Base-by-base conservation (phyloP, 35 echinoderm and acorn worm genomes). In the Ophiothrix spiculata region DNA sequence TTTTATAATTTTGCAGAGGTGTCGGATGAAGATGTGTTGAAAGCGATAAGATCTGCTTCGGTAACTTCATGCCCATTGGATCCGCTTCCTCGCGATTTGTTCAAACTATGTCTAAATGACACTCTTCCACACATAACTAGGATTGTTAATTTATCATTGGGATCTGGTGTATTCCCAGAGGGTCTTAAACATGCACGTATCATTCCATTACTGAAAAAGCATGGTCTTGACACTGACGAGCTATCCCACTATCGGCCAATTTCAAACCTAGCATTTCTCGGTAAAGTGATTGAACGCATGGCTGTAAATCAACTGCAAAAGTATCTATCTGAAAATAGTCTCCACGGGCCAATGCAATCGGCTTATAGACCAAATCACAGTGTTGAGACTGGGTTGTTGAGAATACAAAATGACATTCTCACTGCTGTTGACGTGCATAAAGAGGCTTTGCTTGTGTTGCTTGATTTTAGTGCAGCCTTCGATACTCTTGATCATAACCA, bases 181-280 rank as follows among this genome's bases (percentile, higher is more conserved):
- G 74, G 19, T 76, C 35, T 86, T 3, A 90, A 82, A 56, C 38
- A 41, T 60, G 63, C 87, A 73, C 32, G 40, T 6, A 75, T 94
- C 21, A 56, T 23, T 74, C 87, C 87, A 4, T 39, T 82, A 1
- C 56, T 94, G 31, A 94, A 94, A 79, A 90, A 86, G 80, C 19
- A 34, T 42, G 36, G 39, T 75, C 40, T 87, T 1, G 87, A 92
- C 49, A 56, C 29, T 29, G 78, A 93, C 16, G 40, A 19, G 25
- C 40, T 93, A 32, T 80, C 82, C 33, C 86, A 89, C 73, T 94
- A 94, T 45, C 36, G 92, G 14, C 92, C 91, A 39, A 78, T 94
- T 10, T 74, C 92, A 28, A 87, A 94, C 36, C 63, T 90, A 35
- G 74, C 63, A 16, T 93, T 85, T 36, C 77, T 94, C 32, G 82